Percentiles rank a stretch among this genome's conserved stretches.
Conservation (phyloP, 2,113 vertebrate species). For the Mormyrus iriodes region DNA sequence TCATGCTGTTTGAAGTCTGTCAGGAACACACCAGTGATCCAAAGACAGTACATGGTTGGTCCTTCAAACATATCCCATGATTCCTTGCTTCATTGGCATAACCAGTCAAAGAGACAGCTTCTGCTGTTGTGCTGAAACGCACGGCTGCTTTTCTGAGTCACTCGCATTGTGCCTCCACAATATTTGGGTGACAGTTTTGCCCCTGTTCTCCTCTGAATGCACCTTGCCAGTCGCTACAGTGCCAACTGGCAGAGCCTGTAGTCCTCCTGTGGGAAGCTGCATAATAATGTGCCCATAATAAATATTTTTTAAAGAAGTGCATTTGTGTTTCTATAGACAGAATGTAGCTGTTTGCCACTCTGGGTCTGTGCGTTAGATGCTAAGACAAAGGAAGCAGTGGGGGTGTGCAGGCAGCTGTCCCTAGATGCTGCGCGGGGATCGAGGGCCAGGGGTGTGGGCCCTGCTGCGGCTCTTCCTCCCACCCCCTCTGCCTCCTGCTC, state of each 20-base stretch:
- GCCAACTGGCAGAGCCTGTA: not conserved
- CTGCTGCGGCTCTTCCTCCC: slow-evolving; percentile 71
- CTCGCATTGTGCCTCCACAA: not conserved
- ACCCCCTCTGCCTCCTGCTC: slow-evolving; percentile 31
- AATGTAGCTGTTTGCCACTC: not conserved
- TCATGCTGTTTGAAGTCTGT: not conserved
- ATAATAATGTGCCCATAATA: not conserved
- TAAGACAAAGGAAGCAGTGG: not conserved
- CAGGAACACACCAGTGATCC: not conserved
- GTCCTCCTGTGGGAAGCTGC: slow-evolving; percentile 2
- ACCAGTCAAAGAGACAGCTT: not conserved
- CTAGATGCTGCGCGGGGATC: slow-evolving; percentile 62
- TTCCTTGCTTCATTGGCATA: not conserved
- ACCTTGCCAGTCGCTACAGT: not conserved
- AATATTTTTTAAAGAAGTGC: not conserved
- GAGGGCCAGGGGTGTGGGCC: slow-evolving; percentile 46
- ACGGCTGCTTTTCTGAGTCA: not conserved
- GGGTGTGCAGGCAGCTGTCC: not conserved
- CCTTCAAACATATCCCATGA: not conserved
- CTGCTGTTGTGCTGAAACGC: not conserved
- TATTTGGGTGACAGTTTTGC: not conserved
- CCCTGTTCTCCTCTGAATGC: slow-evolving; percentile 2
- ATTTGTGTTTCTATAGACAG: not conserved
- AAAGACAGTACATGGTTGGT: not conserved
- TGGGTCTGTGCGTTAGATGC: slow-evolving; percentile 2